Evolutionary conservation across 1,140 invertebrate species (phyloP).

Genomic region (Psix sp.): DNA sequence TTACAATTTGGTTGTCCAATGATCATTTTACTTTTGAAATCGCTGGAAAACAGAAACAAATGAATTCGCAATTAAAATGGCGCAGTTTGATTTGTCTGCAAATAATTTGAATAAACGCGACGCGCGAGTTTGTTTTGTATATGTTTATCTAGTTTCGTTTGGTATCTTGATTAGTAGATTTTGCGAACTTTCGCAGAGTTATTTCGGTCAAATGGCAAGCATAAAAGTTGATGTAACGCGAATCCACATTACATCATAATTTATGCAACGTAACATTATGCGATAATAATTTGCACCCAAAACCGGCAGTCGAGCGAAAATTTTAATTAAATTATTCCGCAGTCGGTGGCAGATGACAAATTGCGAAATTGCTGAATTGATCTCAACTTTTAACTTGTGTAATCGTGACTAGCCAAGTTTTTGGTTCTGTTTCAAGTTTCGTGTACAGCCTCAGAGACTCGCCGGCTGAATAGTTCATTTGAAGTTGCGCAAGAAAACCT

Average conservation of each 20-base stretch:
- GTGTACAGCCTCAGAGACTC: neutral
- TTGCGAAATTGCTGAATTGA: slow-evolving; percentile 10
- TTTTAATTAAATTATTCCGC: slow-evolving; percentile 1
- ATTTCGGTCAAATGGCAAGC: neutral
- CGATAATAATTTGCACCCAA: neutral
- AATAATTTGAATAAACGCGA: too few species aligned
- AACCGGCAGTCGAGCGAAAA: neutral
- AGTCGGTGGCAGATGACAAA: slow-evolving; percentile 6
- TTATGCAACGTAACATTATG: too few species aligned
- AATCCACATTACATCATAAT: too few species aligned
- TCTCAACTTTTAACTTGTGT: slow-evolving; percentile 16
- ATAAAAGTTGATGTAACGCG: neutral
- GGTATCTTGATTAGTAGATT: too few species aligned
- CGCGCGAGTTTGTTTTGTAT: too few species aligned
- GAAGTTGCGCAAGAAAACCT: too few species aligned
- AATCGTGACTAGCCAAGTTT: slow-evolving; percentile 9
- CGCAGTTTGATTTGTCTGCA: too few species aligned
- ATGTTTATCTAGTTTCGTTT: neutral
- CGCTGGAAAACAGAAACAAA: too few species aligned
- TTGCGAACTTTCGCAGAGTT: slow-evolving; percentile 4
- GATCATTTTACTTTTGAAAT: neutral
- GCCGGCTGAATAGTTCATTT: slow-evolving; percentile 6
- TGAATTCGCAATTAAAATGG: too few species aligned
- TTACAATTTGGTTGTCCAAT: neutral
- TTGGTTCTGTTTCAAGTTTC: neutral